Evolutionary conservation across 2,113 vertebrate genomes (phyloP), one percentile per base, ranked within the genome.

Genomic region (Rhombomys opimus): DNA sequence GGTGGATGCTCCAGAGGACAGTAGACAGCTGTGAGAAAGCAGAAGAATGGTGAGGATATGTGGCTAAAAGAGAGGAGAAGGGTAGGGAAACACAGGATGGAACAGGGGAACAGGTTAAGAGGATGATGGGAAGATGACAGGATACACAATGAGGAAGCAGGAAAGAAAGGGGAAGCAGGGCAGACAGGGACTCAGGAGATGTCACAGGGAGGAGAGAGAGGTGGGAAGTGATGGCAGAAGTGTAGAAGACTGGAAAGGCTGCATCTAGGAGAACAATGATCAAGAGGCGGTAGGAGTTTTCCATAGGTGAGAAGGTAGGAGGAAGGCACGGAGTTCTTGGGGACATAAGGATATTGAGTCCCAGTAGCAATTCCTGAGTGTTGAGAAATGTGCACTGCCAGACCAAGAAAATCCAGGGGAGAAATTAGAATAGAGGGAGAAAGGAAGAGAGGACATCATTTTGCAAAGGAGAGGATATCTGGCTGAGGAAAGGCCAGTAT

Each of bases 1-100:
- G 23, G 0, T 22, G 14, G 18, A n/a, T 17, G 82, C 8, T 46
- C 4, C 4, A 0, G 9, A 11, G 59, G 38, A 46, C 17, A 17
- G 15, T 86, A 7, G 5, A 57, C 57, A 7, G 27, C 8, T 20
- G 38, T 12, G 9, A 27, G 27, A 3, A 41, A 41, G 63, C 17
- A 3, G 38, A 11, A 67, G 5, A 15, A 12, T 17, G 82, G 46
- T 46, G 27, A 3, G 11, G 67, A 7, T 7, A 12, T 2, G 27
- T n/a, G 20, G 52, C 59, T 22, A 50, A 23, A 63, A 63, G 59
- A 14, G 59, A 27, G 61, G 23, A 41, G n/a, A 84, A 63, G 59
- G 7, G 5, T 38, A 35, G 12, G 57, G 61, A 27, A 67, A 50
- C 18, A 14, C 59, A 86, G 82, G 41, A 30, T 30, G 82, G 41